Conservation (phyloP, 2,797 vertebrate genomes). For the Mionectes olivaceus region DNA sequence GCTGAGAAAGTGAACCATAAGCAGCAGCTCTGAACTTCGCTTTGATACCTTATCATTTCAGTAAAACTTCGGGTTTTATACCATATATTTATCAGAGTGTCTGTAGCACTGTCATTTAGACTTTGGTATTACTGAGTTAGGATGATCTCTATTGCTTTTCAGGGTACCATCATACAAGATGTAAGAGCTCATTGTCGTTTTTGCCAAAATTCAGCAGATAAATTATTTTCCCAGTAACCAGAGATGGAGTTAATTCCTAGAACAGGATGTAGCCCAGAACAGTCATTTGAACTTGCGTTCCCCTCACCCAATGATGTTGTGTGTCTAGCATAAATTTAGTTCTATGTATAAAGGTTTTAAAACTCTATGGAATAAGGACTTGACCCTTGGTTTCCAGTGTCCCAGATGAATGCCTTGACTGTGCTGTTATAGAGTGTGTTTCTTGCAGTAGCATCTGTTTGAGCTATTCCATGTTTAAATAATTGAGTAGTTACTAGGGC, state of each 20-base stretch:
- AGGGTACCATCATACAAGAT: not conserved
- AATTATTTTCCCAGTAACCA: not conserved
- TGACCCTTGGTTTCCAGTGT: slow-evolving; percentile 14
- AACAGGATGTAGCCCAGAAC: not conserved
- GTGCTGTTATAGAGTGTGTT: not conserved
- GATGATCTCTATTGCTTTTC: not conserved
- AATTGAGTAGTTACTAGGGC: slow-evolving; percentile 31
- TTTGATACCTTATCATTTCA: not conserved
- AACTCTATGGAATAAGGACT: not conserved
- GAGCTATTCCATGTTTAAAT: slow-evolving; percentile 39
- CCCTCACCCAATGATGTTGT: not conserved
- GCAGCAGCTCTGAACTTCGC: not conserved
- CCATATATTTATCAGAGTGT: not conserved
- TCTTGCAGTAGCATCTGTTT: slow-evolving; percentile 29
- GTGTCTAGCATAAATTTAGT: not conserved
- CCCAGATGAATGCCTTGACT: not conserved
- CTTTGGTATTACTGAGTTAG: not conserved
- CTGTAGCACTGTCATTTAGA: not conserved
- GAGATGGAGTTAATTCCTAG: not conserved
- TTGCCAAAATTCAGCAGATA: not conserved
- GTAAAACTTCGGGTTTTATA: not conserved
- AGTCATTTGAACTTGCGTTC: not conserved
- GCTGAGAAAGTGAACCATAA: not conserved
- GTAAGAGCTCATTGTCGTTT: not conserved
- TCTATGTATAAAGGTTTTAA: slow-evolving; percentile 12